These are phyloP conservation scores for Ceratina calcarata DNA, from an alignment of 1,140 invertebrate species.

Conservation along the genomic window DNA sequence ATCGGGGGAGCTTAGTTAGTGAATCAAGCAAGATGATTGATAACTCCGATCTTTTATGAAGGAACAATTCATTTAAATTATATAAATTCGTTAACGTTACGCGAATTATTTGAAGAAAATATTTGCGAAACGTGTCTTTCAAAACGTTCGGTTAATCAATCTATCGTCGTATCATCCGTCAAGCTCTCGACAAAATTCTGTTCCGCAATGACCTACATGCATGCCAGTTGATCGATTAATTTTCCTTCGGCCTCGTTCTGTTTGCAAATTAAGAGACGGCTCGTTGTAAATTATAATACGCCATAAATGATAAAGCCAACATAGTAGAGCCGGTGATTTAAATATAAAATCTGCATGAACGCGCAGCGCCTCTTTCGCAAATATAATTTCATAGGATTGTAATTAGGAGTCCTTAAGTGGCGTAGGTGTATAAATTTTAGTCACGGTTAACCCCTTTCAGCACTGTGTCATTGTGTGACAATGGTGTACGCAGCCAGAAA, in stretches of 20 bases:
- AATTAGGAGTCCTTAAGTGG: conserved; percentile 2
- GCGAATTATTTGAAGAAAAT: conserved; percentile 22
- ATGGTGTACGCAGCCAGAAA: conserved; percentile 50
- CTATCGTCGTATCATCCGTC: conserved; percentile 49
- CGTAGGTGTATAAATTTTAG: conserved; percentile 54
- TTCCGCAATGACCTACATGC: conserved; percentile 58
- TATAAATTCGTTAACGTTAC: conserved; percentile 1
- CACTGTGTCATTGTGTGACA: conserved; percentile 69
- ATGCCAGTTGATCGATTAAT: conserved; percentile 61
- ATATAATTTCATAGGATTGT: neutral
- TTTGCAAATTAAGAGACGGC: conserved; percentile 37
- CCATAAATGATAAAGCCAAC: conserved; percentile 24
- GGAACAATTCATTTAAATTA: neutral
- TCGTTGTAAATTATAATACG: conserved; percentile 16
- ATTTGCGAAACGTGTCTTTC: conserved; percentile 59
- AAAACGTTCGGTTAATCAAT: conserved; percentile 60
- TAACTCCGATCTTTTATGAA: conserved; percentile 20
- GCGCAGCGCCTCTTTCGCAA: neutral
- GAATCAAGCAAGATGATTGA: conserved; percentile 23
- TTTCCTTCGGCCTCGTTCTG: conserved; percentile 53
- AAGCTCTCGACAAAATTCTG: conserved; percentile 59
- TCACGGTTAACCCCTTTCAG: conserved; percentile 69
- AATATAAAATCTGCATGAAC: too few species aligned
- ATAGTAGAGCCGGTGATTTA: neutral
- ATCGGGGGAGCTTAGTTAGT: conserved; percentile 17